Base-by-base conservation (phyloP, 2,888 invertebrate species). In the Colostygia pectinataria region DNA sequence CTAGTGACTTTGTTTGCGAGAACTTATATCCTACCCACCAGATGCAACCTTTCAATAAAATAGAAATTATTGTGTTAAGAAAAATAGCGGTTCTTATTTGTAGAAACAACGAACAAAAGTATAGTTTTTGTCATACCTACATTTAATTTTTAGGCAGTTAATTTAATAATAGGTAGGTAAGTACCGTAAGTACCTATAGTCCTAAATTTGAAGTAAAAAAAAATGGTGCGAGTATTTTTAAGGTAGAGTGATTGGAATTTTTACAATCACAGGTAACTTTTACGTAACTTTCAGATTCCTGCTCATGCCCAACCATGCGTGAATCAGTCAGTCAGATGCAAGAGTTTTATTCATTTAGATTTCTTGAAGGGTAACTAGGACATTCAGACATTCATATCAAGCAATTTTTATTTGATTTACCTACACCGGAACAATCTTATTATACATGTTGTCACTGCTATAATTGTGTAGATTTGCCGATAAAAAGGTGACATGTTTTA, bases 361-460 rank as follows among this genome's bases (percentile, higher is more conserved):
- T 24, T 24, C 25, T 24, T 34, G 46, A 46, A 40, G 46, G 46
- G 18, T 32, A 46, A 39, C 45, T 39, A 28, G 45, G 4, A 39
- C 38, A 39, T 38, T 32, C 39, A 13, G 14, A 43, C 42, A 43
- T 34, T 39, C 25, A 10, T 34, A 14, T 38, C 18, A 8, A 40
- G 46, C 24, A 34, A 34, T 46, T 46, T 46, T 46, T 33, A 40
- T 46, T 34, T 46, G 39, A 46, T 46, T 40, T 46, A n/a, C n/a
- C n/a, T n/a, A 46, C 34, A 40, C 38, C 39, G 46, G 46, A 46
- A 46, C 28, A 10, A 25, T 33, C n/a, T n/a, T 27, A 28, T 27
- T n/a, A 25, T 15, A 33, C 9, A 9, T 13, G 23, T 9, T 31
- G 45, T 36, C 24, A 31, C 12, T 25, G 18, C 14, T 10, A 13